Base-by-base conservation (phyloP, 2,888 invertebrate genomes). In the Xanthorhoe spadicearia region DNA sequence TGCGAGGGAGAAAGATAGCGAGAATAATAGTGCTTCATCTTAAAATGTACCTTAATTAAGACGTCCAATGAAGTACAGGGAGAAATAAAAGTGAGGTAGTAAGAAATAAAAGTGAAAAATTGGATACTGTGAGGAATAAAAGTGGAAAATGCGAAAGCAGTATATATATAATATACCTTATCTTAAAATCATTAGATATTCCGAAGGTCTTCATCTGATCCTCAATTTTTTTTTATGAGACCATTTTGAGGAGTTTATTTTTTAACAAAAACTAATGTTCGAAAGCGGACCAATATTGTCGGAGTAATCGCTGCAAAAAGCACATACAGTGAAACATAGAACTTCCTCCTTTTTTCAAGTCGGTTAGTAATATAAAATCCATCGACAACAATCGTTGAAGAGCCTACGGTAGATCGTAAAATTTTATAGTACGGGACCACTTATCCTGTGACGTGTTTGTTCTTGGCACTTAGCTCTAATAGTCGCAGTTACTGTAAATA, bases 371-470 rank as follows among this genome's bases (percentile, higher is more conserved):
- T 35, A 63, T 49, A 72, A 66, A 74, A 77, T 80, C 78, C 73
- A 75, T 75, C 74, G 72, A 75, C 76, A 79, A 80, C 78, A 78
- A 79, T 81, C 55, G 56, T 66, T 64, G 51, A 64, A 49, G 69
- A 69, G 71, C 75, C 73, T 75, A 55, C 58, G 61, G 64, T 51
- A 60, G 55, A 64, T 66, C 67, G 71, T 90, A 86, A 90, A 89
- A 89, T 89, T 90, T 90, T 90, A 90, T 89, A 79, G 77, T 81
- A 79, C 70, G 66, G 68, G 73, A 71, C 83, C 88, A 88, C 89
- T 89, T 90, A 88, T 80, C 80, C 80, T 75, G 83, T 84, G 83
- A 84, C 82, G 79, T 82, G 85, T 84, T 73, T 68, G 68, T 61
- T 63, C 66, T 60, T 74, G 75, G 81, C 86, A 85, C 84, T 88